Base-by-base conservation (phyloP, 2,888 invertebrate species). In the Yponomeuta malinellus region DNA sequence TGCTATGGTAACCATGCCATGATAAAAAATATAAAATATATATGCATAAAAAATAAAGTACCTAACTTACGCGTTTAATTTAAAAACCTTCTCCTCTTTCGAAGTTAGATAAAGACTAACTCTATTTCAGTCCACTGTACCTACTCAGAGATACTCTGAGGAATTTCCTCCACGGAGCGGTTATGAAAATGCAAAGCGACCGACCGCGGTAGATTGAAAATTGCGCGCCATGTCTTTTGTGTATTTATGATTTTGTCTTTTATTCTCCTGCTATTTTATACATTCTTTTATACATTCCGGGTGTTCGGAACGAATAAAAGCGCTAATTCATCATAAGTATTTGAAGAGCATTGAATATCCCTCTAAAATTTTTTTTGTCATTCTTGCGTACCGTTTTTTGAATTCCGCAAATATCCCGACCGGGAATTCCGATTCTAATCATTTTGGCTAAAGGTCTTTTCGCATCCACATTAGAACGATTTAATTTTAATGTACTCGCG, bases 131-230 rank as follows among this genome's bases (percentile, higher is more conserved):
- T 59, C 52, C 52, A 15, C 52, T 59, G 52, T 59, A 59, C 52
- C 15, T 59, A 59, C 52, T 65, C 15, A 15, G 15, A 59, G 52
- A 31, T 65, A 65, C 33, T 65, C 65, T 10, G 65, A 33, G 10
- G 65, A 29, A 65, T 31, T 65, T 65, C 29, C 65, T 65, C 65
- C 65, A 65, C 10, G 33, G 65, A 33, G 33, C 23, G 65, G 65
- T 29, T 31, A 65, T 65, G 33, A 65, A 65, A 31, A 65, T 65
- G 65, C 65, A 65, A 65, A 65, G 65, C 29, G 65, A 33, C 65
- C 65, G 12, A 65, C 29, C 31, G 65, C 10, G 65, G 65, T 29
- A 10, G 65, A 65, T 65, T 33, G 65, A 33, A 29, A 65, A 65
- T 65, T 65, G 29, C 12, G 65, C 29, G 29, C 65, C 65, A 65